A percentile compares a stretch with the other conserved stretches of the same genome.
Evolutionary conservation across 2,113 vertebrate genomes (phyloP).

Genomic region (Centrocercus urophasianus): DNA sequence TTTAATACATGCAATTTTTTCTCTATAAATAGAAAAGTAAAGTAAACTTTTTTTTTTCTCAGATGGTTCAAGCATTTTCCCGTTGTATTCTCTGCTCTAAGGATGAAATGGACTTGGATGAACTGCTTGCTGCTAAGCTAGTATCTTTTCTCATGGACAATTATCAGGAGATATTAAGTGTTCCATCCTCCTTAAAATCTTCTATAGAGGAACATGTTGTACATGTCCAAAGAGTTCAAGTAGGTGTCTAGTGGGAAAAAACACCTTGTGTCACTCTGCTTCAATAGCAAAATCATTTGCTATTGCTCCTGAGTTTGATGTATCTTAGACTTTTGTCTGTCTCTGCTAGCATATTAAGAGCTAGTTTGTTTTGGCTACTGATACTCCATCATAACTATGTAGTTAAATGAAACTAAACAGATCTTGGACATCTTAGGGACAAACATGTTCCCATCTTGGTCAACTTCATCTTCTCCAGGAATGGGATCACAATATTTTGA

Average conservation of each 20-base stretch:
- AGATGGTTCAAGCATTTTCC: constrained; percentile 90
- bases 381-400: background rate
- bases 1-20: too few relatives aligned
- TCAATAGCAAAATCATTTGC: background rate
- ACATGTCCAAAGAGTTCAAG: constrained; percentile 84
- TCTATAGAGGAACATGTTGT: constrained; percentile 83
- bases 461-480: background rate
- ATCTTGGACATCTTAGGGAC: background rate
- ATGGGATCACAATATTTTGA: background rate
- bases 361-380: background rate
- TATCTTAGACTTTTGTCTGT: background rate
- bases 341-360: background rate
- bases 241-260: constrained; percentile 33
- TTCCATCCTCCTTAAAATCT: constrained; percentile 79
- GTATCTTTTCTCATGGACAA: constrained; percentile 89
- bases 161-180: constrained; percentile 82
- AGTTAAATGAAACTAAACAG: background rate
- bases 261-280: background rate
- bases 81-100: constrained; percentile 86
- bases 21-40: background rate
- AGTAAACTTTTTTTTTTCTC: background rate
- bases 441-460: background rate
- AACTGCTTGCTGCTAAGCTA: constrained; percentile 85
- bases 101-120: constrained; percentile 88
- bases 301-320: background rate